Evolutionary conservation across 53 echinoderm and acorn worm genomes (phyloP), one percentile per base, ranked within the genome.

Genomic region (Astropecten irregularis): DNA sequence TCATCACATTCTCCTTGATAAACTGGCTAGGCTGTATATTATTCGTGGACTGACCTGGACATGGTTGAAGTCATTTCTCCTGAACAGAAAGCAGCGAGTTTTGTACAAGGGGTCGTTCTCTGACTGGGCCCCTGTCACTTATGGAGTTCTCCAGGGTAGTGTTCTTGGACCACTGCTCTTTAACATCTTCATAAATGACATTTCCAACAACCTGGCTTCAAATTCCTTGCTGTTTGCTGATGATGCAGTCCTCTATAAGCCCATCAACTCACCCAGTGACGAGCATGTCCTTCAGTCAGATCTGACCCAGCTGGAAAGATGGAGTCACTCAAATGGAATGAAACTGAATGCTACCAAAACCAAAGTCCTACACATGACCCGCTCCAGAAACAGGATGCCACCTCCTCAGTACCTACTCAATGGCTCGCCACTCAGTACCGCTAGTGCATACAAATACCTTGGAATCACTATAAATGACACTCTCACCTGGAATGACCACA

Each of bases 401-500:
- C 47, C 14, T 46, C 47, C 47, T 46, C 7, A 59, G 7, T 59
- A 59, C 60, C 9, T 23, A 8, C 60, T 59, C 18, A 7, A 27
- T 23, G 22, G 23, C 22, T 59, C 60, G 7, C 22, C 7, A 7
- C 28, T 59, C 10, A 27, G 28, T 27, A 59, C 60, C 22, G 19
- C 28, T 9, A 23, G 9, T 10, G 10, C 60, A 7, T 59, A 59
- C 28, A 59, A 59, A n/a, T 59, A 59, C 19, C 60, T 59, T 9
- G 60, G 60, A 21, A n/a, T 59, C 7, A 59, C 19, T 10, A 59
- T 59, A 23, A 59, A 21, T 23, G 60, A 59, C 60, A 59, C 9
- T 10, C 19, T 59, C 7, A 59, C 60, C 22, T 66, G 66, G 66
- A 66, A 66, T n/a, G 66, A 66, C 38, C 66, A 23, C 20, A 20